Evolutionary conservation across 2,113 vertebrate genomes (phyloP).

Genomic region (Hirundichthys speculiger): DNA sequence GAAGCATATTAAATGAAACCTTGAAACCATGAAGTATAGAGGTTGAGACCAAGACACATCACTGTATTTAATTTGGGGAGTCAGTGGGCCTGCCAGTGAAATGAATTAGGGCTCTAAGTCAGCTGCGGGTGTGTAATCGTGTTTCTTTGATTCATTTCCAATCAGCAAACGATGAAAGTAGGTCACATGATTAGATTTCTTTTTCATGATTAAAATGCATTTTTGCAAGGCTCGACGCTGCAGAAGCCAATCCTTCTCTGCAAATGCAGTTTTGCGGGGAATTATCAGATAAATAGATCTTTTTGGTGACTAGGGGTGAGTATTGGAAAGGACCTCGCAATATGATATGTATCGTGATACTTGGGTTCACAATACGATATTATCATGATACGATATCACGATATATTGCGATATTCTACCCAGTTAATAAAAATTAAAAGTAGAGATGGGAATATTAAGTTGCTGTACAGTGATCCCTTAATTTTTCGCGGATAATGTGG

Average conservation of each 20-base stretch:
- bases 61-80: conserved; percentile 69
- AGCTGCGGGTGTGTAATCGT: conserved; percentile 63
- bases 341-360: too few relatives aligned
- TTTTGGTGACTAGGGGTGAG: too few relatives aligned
- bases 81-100: conserved; percentile 58
- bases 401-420: too few relatives aligned
- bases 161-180: conserved; percentile 52
- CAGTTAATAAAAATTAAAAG: too few relatives aligned
- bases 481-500: too few relatives aligned
- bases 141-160: conserved; percentile 65
- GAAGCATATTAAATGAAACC: conserved; percentile 76
- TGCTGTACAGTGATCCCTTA: too few relatives aligned
- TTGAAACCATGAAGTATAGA: conserved; percentile 69
- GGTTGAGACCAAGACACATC: conserved; percentile 63
- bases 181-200: conserved; percentile 35
- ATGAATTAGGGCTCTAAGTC: conserved; percentile 66
- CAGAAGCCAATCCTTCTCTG: too few relatives aligned
- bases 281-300: not conserved
- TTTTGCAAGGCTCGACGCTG: not conserved
- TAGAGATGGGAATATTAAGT: too few relatives aligned
- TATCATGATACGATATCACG: too few relatives aligned
- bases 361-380: too few relatives aligned
- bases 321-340: too few relatives aligned
- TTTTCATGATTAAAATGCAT: conserved; percentile 17
- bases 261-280: not conserved